Evolutionary conservation across 2,113 vertebrate genomes (phyloP).

Genomic region (Patagioenas fasciata): DNA sequence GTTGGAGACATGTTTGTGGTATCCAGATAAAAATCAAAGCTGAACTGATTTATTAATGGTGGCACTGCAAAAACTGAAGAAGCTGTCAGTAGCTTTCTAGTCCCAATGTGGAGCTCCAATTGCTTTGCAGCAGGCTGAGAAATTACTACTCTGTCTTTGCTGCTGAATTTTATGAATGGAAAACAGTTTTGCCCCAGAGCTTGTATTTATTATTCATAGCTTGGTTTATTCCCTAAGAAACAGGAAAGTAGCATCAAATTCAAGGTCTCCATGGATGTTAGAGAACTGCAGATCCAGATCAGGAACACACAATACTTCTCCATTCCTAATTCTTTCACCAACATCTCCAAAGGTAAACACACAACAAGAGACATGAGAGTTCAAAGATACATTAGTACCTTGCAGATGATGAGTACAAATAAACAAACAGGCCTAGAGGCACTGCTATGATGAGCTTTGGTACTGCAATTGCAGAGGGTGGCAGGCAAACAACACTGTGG

Average conservation of each 20-base stretch:
- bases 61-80: background rate
- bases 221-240: constrained; percentile 3
- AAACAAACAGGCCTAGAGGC: background rate
- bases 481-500: background rate
- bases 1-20: background rate
- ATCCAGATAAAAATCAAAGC: background rate
- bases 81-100: background rate
- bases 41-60: background rate
- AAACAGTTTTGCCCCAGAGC: background rate
- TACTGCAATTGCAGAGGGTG: background rate
- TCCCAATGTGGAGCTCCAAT: background rate
- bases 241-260: constrained; percentile 4
- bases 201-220: constrained; percentile 14
- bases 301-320: background rate
- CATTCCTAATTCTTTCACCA: background rate
- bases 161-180: constrained; percentile 21
- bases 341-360: background rate
- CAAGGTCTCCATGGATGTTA: background rate
- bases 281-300: background rate
- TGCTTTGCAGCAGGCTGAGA: background rate
- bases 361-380: background rate
- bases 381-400: background rate
- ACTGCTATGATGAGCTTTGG: background rate
- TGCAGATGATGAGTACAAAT: background rate
- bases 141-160: background rate